Evolutionary conservation across 2,797 vertebrate genomes (phyloP).

Genomic region (Clangula hyemalis): DNA sequence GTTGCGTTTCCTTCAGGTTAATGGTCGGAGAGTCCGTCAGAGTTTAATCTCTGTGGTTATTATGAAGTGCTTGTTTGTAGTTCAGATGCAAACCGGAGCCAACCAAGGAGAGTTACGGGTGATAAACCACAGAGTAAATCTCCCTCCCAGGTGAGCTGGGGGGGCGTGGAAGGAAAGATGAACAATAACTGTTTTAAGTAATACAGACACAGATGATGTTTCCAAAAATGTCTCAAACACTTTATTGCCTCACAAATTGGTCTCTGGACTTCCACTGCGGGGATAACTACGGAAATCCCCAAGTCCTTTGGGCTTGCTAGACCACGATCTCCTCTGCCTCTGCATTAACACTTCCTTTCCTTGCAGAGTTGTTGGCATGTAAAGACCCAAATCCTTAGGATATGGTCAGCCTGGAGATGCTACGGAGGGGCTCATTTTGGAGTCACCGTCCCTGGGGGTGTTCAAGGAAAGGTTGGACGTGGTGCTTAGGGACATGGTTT

Average conservation of each 20-base stretch:
- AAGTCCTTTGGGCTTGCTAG: not conserved
- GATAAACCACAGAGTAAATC: slow-evolving; percentile 55
- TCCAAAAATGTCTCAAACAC: not conserved
- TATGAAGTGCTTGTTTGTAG: slow-evolving; percentile 69
- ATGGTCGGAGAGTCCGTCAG: slow-evolving; percentile 62
- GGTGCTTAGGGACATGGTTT: too few species aligned
- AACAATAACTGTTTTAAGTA: not conserved
- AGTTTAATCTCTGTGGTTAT: slow-evolving; percentile 70
- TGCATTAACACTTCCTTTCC: not conserved
- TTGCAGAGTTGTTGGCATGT: not conserved
- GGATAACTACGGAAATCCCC: not conserved
- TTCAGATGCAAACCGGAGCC: slow-evolving; percentile 67
- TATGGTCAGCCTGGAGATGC: not conserved
- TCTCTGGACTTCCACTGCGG: not conserved
- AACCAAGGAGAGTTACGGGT: slow-evolving; percentile 47
- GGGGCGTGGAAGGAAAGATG: not conserved
- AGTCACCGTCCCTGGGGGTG: too few species aligned
- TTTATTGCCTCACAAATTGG: not conserved
- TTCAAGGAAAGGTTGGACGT: too few species aligned
- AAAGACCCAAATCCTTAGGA: not conserved
- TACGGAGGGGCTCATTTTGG: not conserved
- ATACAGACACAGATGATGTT: not conserved
- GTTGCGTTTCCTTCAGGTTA: slow-evolving; percentile 74
- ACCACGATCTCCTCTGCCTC: not conserved
- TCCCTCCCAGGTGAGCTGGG: not conserved